Conservation (phyloP, 1,140 invertebrate species). For the Leptoteleia sp. region DNA sequence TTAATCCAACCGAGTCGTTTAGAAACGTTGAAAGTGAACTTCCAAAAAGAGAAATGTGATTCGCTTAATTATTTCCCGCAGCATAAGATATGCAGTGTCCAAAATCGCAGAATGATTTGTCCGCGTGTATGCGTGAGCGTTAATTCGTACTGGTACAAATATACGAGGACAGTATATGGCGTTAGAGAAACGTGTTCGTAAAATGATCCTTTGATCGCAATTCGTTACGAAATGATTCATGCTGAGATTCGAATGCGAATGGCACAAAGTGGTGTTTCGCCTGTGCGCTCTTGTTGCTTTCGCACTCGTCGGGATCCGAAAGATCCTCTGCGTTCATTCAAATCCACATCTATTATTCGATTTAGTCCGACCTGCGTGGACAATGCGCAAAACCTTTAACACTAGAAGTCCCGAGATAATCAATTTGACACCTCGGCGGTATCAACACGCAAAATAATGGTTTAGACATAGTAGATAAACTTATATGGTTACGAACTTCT, state of each 20-base stretch:
- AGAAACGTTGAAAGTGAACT: too few relatives aligned
- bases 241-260: slow-evolving; percentile 21
- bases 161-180: slow-evolving; percentile 8
- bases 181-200: slow-evolving; percentile 31
- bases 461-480: too few relatives aligned
- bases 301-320: background rate
- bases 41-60: too few relatives aligned
- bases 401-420: too few relatives aligned
- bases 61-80: too few relatives aligned
- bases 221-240: slow-evolving; percentile 46
- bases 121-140: background rate
- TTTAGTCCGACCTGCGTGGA: background rate
- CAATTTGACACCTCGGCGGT: too few relatives aligned
- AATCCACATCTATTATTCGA: background rate
- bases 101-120: slow-evolving; percentile 9
- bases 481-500: too few relatives aligned
- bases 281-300: slow-evolving; percentile 15
- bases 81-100: background rate
- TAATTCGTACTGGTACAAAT: slow-evolving; percentile 14
- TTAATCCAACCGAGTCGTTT: too few relatives aligned
- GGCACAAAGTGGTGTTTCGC: slow-evolving; percentile 23
- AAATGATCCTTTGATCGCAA: slow-evolving; percentile 43
- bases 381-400: background rate
- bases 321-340: slow-evolving; percentile 11
- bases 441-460: too few relatives aligned